Conservation (phyloP, 2,797 vertebrate genomes). For the Sitta carolinensis region DNA sequence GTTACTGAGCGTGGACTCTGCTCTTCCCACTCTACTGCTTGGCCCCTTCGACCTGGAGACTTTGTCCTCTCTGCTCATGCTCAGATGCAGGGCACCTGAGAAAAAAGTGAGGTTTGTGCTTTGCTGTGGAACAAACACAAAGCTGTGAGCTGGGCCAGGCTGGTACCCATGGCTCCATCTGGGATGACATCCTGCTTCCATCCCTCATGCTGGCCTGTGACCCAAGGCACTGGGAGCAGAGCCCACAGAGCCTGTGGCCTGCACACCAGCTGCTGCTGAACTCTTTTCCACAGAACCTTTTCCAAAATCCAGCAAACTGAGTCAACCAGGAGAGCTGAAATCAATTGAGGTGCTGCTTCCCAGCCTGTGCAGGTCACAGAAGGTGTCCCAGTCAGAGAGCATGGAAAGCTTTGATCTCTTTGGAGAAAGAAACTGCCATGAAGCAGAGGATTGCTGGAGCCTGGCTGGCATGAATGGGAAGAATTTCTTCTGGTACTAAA, state of each 20-base stretch:
- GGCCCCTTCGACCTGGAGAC: background rate
- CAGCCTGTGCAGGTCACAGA: background rate
- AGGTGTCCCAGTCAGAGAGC: background rate
- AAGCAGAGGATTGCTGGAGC: background rate
- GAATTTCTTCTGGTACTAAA: background rate
- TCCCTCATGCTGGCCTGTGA: rapidly evolving
- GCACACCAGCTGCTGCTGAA: background rate
- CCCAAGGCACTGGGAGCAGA: background rate
- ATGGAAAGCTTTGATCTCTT: background rate
- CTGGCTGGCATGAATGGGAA: background rate
- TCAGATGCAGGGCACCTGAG: background rate
- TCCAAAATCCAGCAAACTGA: background rate
- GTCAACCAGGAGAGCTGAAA: background rate
- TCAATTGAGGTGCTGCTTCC: background rate
- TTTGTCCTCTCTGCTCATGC: background rate
- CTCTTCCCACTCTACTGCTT: background rate
- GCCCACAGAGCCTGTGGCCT: background rate
- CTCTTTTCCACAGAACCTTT: background rate
- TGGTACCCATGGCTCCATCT: rapidly evolving
- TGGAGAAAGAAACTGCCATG: background rate
- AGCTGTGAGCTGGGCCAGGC: rapidly evolving
- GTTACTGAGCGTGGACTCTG: background rate
- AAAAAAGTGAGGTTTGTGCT: background rate
- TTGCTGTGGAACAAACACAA: background rate
- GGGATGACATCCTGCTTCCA: rapidly evolving